phyloP scores from a whole-genome alignment of 2,888 invertebrate species.

The Ectemnius cavifrons region DNA sequence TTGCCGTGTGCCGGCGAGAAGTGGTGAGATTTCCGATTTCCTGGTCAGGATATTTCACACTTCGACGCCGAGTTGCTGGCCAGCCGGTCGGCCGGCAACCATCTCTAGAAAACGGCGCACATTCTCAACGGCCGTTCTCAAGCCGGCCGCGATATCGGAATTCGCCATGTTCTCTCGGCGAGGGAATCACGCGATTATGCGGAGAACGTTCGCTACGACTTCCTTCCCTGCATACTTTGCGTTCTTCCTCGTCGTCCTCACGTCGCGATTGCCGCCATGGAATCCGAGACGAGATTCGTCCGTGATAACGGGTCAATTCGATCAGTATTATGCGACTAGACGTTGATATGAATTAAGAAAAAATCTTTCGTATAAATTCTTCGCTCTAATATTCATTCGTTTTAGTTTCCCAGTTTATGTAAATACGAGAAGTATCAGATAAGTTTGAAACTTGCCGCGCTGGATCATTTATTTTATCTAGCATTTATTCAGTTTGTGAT shows the following conservation, averaged over 20 bases:
- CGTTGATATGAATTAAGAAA: conserved; percentile 21
- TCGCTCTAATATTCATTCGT: no score
- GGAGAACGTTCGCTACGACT: conserved; percentile 52
- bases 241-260: conserved; percentile 46
- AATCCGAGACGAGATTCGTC: conserved; percentile 49
- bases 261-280: conserved; percentile 32
- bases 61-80: conserved; percentile 21
- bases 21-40: conserved; percentile 9
- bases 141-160: conserved; percentile 54
- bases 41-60: conserved; percentile 36
- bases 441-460: no score
- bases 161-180: conserved; percentile 46
- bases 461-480: no score
- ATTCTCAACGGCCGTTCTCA: conserved; percentile 28
- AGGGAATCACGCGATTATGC: conserved; percentile 58
- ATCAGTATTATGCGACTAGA: conserved; percentile 33
- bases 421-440: no score
- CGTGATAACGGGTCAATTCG: conserved; percentile 44
- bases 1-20: no score
- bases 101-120: conserved; percentile 28
- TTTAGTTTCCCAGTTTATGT: no score
- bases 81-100: background rate
- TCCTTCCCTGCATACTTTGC: conserved; percentile 53
- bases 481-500: no score
- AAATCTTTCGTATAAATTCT: conserved; percentile 11